A percentile compares a stretch with the other conserved stretches of the same genome.
phyloP scores from a whole-genome alignment of 2,888 invertebrate genomes.

The Anaspis maculata region DNA sequence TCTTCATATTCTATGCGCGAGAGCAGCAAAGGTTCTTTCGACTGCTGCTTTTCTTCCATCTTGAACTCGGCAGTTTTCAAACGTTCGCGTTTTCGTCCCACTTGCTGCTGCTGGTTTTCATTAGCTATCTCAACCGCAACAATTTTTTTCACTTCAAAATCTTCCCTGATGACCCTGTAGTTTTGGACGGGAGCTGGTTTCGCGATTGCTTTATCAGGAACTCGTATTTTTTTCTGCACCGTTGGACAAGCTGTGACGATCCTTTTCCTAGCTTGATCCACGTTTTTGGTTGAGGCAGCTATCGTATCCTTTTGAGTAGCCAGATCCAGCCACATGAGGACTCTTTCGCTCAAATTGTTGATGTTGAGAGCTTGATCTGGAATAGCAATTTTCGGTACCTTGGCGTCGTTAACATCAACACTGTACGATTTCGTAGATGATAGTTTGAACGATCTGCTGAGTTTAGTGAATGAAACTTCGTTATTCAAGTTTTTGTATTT shows the following conservation, averaged over 20 bases:
- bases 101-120: no score
- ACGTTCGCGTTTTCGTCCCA: no score
- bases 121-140: not conserved
- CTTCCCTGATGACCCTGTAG: no score
- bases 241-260: not conserved
- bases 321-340: slow-evolving; percentile 68
- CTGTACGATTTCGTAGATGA: no score
- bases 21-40: not conserved
- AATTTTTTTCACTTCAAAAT: no score
- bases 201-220: no score
- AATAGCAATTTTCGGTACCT: not conserved
- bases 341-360: slow-evolving; percentile 45
- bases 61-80: no score
- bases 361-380: not conserved
- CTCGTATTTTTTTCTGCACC: no score
- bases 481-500: slow-evolving; percentile 21
- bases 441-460: not conserved
- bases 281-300: not conserved
- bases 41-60: no score
- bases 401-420: not conserved
- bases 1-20: slow-evolving; percentile 1
- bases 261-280: not conserved
- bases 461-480: slow-evolving; percentile 40
- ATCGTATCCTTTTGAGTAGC: slow-evolving; percentile 40
- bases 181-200: no score